Evolutionary conservation across 2,113 vertebrate species (phyloP), one percentile per base, ranked within the genome.

Genomic region (Conger conger): DNA sequence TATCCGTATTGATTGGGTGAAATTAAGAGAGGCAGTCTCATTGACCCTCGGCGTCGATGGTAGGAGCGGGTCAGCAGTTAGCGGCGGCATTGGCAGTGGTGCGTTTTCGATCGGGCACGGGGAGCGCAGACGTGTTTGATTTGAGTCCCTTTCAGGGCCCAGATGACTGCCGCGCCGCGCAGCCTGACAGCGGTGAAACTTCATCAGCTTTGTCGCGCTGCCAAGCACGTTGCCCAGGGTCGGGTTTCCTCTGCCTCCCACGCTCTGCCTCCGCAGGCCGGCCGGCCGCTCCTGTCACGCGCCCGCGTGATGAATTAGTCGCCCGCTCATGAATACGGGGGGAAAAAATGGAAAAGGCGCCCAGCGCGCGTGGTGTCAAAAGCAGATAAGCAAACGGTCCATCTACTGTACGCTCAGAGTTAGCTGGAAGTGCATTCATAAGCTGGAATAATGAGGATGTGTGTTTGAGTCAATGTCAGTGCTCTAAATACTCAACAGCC

Each of bases 231-330:
- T 27, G 11, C 68, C 11, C n/a, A 27, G 68, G 68, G 68, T 73
- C 27, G 15, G 27, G n/a, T 13, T 23, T 20, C 37, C 16, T 3
- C 33, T 78, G 76, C 35, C 76, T 78, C 76, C 76, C 76, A 78
- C 30, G 33, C 35, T 37, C 15, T 20, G 76, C 37, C n/a, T n/a
- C n/a, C n/a, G n/a, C n/a, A n/a, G 76, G 16, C 76, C 20, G 35
- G 76, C 76, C 15, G 36, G 36, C 36, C 36, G 36, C 45, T 37
- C 37, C 20, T 78, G 35, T 78, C 76, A 78, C 3, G 33, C 4
- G 36, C 35, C 76, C 18, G 20, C 76, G 23, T 78, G 76, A 78
- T 78, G 76, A 78, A 78, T 78, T 78, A 78, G 76, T 78, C 68
- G 27, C 27, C 68, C 15, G 20, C 76, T 38, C 76, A 38, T 78